Percentiles rank a stretch among this genome's conserved stretches.
Evolutionary conservation across 2,888 invertebrate species (phyloP).

Genomic region (Philhelius pedissequus): DNA sequence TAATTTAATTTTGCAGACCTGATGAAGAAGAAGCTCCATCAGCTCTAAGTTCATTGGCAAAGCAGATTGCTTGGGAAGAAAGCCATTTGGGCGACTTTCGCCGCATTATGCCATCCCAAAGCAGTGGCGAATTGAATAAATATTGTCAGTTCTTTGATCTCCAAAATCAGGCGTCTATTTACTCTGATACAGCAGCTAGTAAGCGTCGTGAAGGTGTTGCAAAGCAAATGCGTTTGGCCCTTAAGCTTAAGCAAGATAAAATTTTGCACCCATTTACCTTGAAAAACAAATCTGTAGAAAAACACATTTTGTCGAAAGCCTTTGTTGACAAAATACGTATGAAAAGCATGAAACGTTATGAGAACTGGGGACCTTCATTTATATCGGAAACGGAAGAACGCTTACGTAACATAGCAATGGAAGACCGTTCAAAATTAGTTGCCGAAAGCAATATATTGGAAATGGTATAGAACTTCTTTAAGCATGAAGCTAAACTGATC

Average conservation of each 20-base stretch:
- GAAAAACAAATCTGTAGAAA: slow-evolving; percentile 39
- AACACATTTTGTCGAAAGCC: slow-evolving; percentile 80
- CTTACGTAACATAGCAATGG: slow-evolving; percentile 78
- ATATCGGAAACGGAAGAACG: slow-evolving; percentile 83
- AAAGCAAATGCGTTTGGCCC: slow-evolving; percentile 84
- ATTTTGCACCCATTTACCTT: not conserved
- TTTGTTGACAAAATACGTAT: slow-evolving; percentile 72
- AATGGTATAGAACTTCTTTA: slow-evolving; percentile 69
- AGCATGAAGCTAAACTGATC: not conserved
- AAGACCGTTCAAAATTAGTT: slow-evolving; percentile 73
- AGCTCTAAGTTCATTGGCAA: slow-evolving; percentile 79
- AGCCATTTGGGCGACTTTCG: slow-evolving; percentile 88
- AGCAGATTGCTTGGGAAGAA: slow-evolving; percentile 86
- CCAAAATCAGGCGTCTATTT: slow-evolving; percentile 84
- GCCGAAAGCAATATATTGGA: slow-evolving; percentile 73
- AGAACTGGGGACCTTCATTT: slow-evolving; percentile 75
- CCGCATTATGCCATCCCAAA: slow-evolving; percentile 83
- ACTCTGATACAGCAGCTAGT: slow-evolving; percentile 87
- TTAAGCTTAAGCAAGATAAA: slow-evolving; percentile 75
- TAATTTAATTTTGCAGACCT: not conserved
- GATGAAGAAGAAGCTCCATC: not conserved
- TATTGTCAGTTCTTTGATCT: slow-evolving; percentile 86
- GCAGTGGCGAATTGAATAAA: slow-evolving; percentile 79
- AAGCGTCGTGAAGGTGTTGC: slow-evolving; percentile 88
- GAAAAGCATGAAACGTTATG: slow-evolving; percentile 70